Evolutionary conservation across 2,888 invertebrate genomes (phyloP).

Genomic region (Orchestes rusci): DNA sequence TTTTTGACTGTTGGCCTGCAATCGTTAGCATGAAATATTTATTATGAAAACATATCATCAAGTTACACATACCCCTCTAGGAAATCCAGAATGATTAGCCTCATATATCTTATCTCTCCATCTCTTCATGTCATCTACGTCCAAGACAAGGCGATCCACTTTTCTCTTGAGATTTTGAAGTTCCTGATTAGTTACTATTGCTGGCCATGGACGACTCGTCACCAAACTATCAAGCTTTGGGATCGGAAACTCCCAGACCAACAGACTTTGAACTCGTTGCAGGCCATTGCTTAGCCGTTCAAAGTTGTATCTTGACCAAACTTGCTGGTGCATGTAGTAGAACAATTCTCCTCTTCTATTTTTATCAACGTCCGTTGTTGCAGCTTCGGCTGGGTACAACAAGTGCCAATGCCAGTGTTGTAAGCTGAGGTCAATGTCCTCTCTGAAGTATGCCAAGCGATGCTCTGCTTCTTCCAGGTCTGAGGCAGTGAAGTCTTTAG

Average conservation of each 20-base stretch:
- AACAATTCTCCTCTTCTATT: slow-evolving; percentile 74
- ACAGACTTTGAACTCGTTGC: slow-evolving; percentile 54
- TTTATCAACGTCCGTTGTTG: slow-evolving; percentile 58
- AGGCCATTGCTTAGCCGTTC: slow-evolving; percentile 70
- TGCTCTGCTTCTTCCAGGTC: slow-evolving; percentile 71
- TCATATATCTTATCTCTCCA: slow-evolving; percentile 70
- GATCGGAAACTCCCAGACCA: slow-evolving; percentile 63
- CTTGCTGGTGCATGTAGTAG: slow-evolving; percentile 72
- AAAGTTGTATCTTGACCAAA: slow-evolving; percentile 58
- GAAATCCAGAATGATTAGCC: slow-evolving; percentile 59
- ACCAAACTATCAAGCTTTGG: slow-evolving; percentile 75
- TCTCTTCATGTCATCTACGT: slow-evolving; percentile 63
- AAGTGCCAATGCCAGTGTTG: slow-evolving; percentile 93
- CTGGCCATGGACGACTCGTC: slow-evolving; percentile 65
- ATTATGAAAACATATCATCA: too few relatives aligned
- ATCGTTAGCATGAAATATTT: neutral
- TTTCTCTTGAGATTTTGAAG: slow-evolving; percentile 60
- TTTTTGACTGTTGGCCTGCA: slow-evolving; percentile 52
- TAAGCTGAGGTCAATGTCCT: slow-evolving; percentile 77
- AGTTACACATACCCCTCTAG: slow-evolving; percentile 41
- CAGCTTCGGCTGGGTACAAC: slow-evolving; percentile 71
- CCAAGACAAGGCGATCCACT: slow-evolving; percentile 58
- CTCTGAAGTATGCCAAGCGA: slow-evolving; percentile 74
- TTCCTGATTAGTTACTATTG: slow-evolving; percentile 53
- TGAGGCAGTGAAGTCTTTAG: slow-evolving; percentile 67